These are phyloP conservation scores for Phaonia tiefii DNA, from an alignment of 2,888 invertebrate genomes.

Conservation along the genomic window DNA sequence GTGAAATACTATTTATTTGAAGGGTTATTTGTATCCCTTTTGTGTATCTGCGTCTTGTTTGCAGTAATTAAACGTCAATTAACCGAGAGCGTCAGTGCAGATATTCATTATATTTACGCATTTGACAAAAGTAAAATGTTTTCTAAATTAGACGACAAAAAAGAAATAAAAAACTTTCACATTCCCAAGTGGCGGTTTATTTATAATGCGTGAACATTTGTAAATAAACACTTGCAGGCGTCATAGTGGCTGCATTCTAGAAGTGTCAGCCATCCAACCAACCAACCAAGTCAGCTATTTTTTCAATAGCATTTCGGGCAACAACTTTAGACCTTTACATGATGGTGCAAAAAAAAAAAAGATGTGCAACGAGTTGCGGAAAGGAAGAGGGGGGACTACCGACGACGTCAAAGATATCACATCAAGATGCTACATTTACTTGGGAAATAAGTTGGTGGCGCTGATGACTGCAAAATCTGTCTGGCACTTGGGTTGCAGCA, in stretches of 20 bases:
- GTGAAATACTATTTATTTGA: too few species aligned
- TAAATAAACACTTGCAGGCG: constrained; percentile 40
- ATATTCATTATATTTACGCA: constrained; percentile 31
- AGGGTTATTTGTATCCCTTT: neutral
- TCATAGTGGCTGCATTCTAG: too few species aligned
- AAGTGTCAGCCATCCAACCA: too few species aligned
- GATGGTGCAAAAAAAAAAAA: neutral
- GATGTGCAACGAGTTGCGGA: neutral
- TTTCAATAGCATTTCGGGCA: neutral
- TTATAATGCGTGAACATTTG: constrained; percentile 39
- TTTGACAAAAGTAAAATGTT: constrained; percentile 38
- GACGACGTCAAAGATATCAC: too few species aligned
- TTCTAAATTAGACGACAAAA: constrained; percentile 35
- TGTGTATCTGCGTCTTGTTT: neutral
- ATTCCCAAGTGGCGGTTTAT: constrained; percentile 32
- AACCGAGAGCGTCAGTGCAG: too few species aligned
- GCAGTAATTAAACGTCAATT: neutral
- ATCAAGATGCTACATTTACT: too few species aligned
- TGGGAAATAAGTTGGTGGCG: neutral
- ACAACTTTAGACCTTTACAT: neutral
- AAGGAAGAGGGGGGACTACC: neutral
- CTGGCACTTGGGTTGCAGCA: too few species aligned
- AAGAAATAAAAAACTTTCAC: constrained; percentile 17
- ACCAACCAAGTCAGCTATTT: neutral
- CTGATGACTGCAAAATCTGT: neutral